A percentile compares a stretch with the other conserved stretches of the same genome.
Conservation (phyloP, 2,888 invertebrate genomes). For the Sussaba pulchella region DNA sequence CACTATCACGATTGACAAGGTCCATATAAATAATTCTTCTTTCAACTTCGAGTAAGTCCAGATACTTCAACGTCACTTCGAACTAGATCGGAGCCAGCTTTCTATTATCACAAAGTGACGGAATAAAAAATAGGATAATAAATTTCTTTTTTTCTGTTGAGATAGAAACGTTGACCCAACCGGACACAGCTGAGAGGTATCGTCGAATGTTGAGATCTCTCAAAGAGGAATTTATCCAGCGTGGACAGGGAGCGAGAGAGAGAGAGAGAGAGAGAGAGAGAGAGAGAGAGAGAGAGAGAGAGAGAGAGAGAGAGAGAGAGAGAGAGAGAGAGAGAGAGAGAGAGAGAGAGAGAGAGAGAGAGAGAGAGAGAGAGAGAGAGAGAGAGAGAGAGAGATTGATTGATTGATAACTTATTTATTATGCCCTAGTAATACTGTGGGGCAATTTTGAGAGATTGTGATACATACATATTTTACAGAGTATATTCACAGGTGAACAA, state of each 20-base stretch:
- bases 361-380: too few species aligned
- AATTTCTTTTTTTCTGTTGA: neutral
- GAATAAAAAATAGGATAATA: conserved; percentile 15
- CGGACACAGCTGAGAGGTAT: conserved; percentile 37
- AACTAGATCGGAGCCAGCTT: neutral
- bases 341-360: too few species aligned
- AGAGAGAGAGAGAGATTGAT: too few species aligned
- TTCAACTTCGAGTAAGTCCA: neutral
- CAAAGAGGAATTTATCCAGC: conserved; percentile 50
- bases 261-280: neutral
- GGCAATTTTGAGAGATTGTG: too few species aligned
- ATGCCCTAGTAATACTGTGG: too few species aligned
- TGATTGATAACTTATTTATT: too few species aligned
- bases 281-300: too few species aligned
- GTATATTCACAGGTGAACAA: too few species aligned
- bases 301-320: neutral
- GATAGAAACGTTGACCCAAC: conserved; percentile 13
- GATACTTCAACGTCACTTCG: neutral
- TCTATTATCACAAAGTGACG: neutral
- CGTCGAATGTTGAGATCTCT: conserved; percentile 29
- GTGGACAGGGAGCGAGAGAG: neutral
- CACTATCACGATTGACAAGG: neutral
- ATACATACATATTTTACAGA: too few species aligned
- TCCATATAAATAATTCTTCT: neutral
- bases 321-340: too few species aligned